phyloP scores from a whole-genome alignment of 2,113 vertebrate species.

The Bos taurus region ARS-UCD2.0 NC_037330.1:75790501-75791000 shows the following conservation, averaged over 20 bases:
- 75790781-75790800: background rate
- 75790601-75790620: background rate
- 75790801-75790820: background rate
- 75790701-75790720: background rate
- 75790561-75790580: background rate
- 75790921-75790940: background rate
- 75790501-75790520: background rate
- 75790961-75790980: background rate
- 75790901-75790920: background rate
- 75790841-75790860: background rate
- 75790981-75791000: background rate
- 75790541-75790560: background rate
- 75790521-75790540: background rate
- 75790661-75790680: background rate
- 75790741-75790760: background rate
- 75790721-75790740: background rate
- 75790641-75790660: background rate
- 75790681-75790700: background rate
- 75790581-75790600: background rate
- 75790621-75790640: background rate
- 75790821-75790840: background rate
- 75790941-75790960: background rate
- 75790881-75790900: rapidly evolving
- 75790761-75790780: background rate
- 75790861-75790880: background rate